Evolutionary conservation across 2,888 invertebrate genomes (phyloP), one percentile per base, ranked within the genome.

Genomic region (Trichogramma dendrolimi): DNA sequence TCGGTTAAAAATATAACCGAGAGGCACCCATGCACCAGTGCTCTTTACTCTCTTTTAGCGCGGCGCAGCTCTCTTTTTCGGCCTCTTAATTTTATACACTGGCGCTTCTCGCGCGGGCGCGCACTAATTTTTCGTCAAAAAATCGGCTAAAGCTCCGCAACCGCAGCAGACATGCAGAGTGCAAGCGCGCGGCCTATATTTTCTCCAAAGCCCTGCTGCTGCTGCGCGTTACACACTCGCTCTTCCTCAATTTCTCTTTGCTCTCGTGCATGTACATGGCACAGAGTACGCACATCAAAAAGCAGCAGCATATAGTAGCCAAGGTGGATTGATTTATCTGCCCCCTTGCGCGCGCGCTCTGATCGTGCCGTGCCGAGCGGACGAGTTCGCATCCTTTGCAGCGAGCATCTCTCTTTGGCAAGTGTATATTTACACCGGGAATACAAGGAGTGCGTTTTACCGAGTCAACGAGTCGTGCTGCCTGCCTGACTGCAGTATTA

Each of bases 251-350:
- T 38, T 46, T 55, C 38, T 27, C 5, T 56, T 52, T 55, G 58
- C 62, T 58, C 61, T 54, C 62, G 44, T 56, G 56, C 59, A 63
- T 63, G 57, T 60, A 63, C 63, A 63, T 50, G 61, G 69, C 69
- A 71, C 69, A 69, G 70, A 69, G 69, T 71, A 72, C 27, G 27
- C 27, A 27, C 27, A 27, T 27, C 27, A 27, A 27, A 27, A 27
- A 27, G 27, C 27, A 27, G 27, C 27, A 27, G 27, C 27, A 27
- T 27, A 27, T 27, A 27, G 27, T 27, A 27, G 65, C 62, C 62
- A 60, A 60, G 65, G 64, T 59, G 64, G 62, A 65, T 62, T 65
- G 65, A 65, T 65, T 65, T 65, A 65, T 65, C 58, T 27, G 27
- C 27, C 60, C 62, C 58, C 60, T 56, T 57, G 55, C 39, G 10